These are phyloP conservation scores for Tethea ocularis DNA, from an alignment of 2,888 invertebrate species.

Conservation along the genomic window DNA sequence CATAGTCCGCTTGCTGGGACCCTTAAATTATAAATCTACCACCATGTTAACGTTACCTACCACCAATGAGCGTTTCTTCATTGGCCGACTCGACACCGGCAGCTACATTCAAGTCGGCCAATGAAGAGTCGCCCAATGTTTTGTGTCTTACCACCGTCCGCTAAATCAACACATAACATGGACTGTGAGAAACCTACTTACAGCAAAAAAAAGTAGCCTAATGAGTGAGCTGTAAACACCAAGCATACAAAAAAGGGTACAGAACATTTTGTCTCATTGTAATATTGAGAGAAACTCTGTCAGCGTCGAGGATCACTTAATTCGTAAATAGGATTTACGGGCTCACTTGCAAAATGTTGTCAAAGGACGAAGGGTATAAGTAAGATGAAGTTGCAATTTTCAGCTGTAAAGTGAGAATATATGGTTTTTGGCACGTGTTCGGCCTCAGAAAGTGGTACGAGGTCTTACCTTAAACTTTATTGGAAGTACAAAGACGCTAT, in stretches of 20 bases:
- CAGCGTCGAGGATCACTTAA: background rate
- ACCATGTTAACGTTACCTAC: no score
- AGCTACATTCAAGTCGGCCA: no score
- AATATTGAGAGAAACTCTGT: background rate
- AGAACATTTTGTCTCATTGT: background rate
- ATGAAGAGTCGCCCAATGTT: no score
- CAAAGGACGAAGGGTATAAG: constrained; percentile 2
- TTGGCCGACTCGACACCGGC: no score
- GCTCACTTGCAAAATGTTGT: background rate
- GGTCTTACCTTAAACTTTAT: background rate
- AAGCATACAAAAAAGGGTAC: background rate
- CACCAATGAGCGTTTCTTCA: no score
- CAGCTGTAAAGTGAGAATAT: constrained; percentile 2
- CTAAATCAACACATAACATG: no score
- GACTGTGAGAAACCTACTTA: no score
- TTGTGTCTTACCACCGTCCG: no score
- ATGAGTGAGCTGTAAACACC: no score
- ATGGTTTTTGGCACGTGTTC: background rate
- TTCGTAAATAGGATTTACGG: constrained; percentile 2
- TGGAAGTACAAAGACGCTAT: background rate
- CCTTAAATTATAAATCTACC: no score
- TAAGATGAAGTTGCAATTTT: background rate
- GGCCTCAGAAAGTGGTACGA: background rate
- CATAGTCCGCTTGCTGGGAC: no score
- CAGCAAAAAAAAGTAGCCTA: no score